Evolutionary conservation across 2,797 vertebrate genomes (phyloP), one percentile per base, ranked within the genome.

Genomic region (Atherinosoma microstoma): DNA sequence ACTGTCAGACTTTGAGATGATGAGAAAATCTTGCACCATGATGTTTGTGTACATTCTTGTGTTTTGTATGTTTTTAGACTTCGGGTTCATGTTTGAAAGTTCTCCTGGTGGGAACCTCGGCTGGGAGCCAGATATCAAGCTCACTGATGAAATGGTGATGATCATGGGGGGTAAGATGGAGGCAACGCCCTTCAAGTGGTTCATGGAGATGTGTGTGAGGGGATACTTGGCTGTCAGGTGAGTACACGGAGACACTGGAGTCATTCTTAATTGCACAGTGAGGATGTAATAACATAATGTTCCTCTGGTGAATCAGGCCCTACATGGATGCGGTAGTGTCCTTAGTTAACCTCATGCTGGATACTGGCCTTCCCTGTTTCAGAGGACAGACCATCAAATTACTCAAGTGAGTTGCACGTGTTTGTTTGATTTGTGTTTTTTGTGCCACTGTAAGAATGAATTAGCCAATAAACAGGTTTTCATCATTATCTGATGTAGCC

Each of bases 101-200:
- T 99, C 98, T 38, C 98, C 98, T 0, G 98, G 98, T 0, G 97
- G 98, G 40, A 99, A 99, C 91, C 94, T 99, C 16, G 97, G 98
- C 86, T 99, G 98, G 98, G 98, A 99, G 82, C 98, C 98, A 0
- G 97, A 99, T 85, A 99, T 99, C 90, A 99, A 99, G 83, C 94
- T 99, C 78, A 99, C 97, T 0, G 98, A 99, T 9, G 98, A 99
- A 92, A 99, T 99, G 98, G 98, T 99, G 93, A 99, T 99, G 98
- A 99, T 99, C 89, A 99, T 99, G 98, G 98, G 98, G 0, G 97
- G 97, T 36, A 99, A 99, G 87, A 99, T 99, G 97, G 98, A 99
- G 89, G 98, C 98, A 34, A 99, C 96, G 0, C 97, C 96, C 0
- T 97, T 99, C 90, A 98, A 97, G 66, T 99, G 97, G 98, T 99